Evolutionary conservation across 1,140 invertebrate species (phyloP).

Genomic region (Brachionus calyciflorus): DNA sequence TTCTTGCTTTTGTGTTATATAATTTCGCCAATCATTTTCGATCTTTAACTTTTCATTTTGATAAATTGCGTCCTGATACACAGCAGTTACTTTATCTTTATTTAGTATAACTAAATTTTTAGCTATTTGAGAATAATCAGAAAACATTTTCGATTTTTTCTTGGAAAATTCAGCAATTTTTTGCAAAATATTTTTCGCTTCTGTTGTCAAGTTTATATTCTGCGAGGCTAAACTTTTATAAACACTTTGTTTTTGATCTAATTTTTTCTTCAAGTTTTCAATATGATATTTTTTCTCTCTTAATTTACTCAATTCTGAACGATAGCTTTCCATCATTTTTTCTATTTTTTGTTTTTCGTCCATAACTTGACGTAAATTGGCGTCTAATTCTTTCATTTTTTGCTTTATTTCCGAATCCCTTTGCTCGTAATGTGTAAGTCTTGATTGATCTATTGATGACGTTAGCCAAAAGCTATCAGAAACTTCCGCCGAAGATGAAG

Average conservation of each 20-base stretch:
- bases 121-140: not conserved
- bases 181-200: not conserved
- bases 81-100: conserved; percentile 13
- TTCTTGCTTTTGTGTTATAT: conserved; percentile 1
- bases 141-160: conserved; percentile 16
- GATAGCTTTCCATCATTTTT: not conserved
- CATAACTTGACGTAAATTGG: conserved; percentile 8
- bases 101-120: conserved; percentile 7
- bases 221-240: conserved; percentile 2
- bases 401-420: conserved; percentile 6
- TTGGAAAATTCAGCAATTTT: conserved; percentile 23
- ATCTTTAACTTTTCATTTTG: conserved; percentile 17
- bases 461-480: conserved; percentile 40
- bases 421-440: not conserved
- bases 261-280: conserved; percentile 41
- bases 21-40: conserved; percentile 17
- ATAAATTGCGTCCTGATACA: conserved; percentile 10
- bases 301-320: conserved; percentile 1
- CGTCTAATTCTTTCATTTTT: not conserved
- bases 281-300: conserved; percentile 41
- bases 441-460: conserved; percentile 10
- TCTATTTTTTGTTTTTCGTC: conserved; percentile 44
- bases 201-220: conserved; percentile 16
- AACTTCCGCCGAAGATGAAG: conserved; percentile 35
- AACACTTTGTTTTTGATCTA: not conserved